Evolutionary conservation across 2,113 vertebrate genomes (phyloP), one percentile per base, ranked within the genome.

Genomic region (Girardinichthys multiradiatus): DNA sequence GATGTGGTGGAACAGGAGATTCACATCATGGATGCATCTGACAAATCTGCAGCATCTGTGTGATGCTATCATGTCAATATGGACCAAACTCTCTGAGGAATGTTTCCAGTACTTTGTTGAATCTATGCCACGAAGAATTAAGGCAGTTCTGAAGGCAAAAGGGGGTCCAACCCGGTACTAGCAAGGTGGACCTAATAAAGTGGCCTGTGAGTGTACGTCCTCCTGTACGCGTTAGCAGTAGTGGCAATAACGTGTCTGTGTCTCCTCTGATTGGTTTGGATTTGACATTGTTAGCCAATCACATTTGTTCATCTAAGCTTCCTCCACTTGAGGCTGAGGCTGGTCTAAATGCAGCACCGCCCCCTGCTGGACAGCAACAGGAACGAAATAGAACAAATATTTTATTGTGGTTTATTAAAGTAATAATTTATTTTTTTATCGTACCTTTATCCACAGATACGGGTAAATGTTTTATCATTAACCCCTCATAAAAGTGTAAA

Each of bases 371-470:
- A 65, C 74, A 39, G 37, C 57, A 57, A 62, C 62, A 28, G 64
- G 65, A 70, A 31, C 11, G 57, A 67, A 24, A 71, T 30, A 70
- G 76, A 58, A 68, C 63, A 80, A 70, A 81, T 79, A 82, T 78
- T 57, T 82, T 84, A 83, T 88, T 90, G 83, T 86, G 81, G 70
- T 86, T 90, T 86, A 84, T 84, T 19, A 30, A 89, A 81, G 87
- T 87, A 78, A 89, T 90, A 88, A 88, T 89, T 88, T 92, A 92
- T 91, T 92, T 92, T 90, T 90, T 87, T 89, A 90, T 87, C 48
- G 81, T 81, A 83, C 72, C 77, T 86, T 86, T 79, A 30, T 70
- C 70, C 58, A 64, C 24, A 21, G 74, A 70, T 72, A 28, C 67
- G 80, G 76, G 70, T 76, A 69, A 64, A 80, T 68, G 78, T 86